These are phyloP conservation scores for Adoxophyes honmai DNA, from an alignment of 1,140 invertebrate genomes.

Conservation along the genomic window DNA sequence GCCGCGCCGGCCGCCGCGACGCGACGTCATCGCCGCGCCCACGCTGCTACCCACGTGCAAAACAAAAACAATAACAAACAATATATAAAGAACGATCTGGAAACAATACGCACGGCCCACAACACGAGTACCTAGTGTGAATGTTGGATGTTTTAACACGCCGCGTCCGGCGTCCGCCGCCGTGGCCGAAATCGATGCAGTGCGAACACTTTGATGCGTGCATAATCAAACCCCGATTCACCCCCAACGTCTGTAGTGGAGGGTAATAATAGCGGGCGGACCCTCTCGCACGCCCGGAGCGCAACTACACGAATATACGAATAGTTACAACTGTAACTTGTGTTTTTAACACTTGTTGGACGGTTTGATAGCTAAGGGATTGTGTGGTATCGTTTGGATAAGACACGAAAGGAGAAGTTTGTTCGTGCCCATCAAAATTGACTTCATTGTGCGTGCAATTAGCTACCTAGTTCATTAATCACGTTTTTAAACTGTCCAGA, in stretches of 20 bases:
- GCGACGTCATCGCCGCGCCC: conserved; percentile 37
- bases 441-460: too few relatives aligned
- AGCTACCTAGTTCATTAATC: too few relatives aligned
- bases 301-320: conserved; percentile 20
- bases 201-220: conserved; percentile 69
- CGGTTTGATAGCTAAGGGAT: too few relatives aligned
- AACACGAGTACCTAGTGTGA: too few relatives aligned
- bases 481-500: too few relatives aligned
- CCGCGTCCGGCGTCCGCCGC: conserved; percentile 30
- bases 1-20: conserved; percentile 56
- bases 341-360: too few relatives aligned
- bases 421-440: too few relatives aligned
- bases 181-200: conserved; percentile 62
- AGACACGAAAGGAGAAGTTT: too few relatives aligned
- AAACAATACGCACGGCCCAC: too few relatives aligned
- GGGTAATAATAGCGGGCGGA: conserved; percentile 59
- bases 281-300: conserved; percentile 33
- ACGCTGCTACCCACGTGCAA: conserved; percentile 42
- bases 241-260: conserved; percentile 39
- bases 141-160: too few relatives aligned
- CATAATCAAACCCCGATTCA: conserved; percentile 62
- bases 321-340: too few relatives aligned
- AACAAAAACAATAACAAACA: conserved; percentile 22
- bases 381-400: too few relatives aligned
- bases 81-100: background rate